A percentile compares a stretch with the other conserved stretches of the same genome.
Conservation (phyloP, 2,888 invertebrate species). For the Chironomus tentans region DNA sequence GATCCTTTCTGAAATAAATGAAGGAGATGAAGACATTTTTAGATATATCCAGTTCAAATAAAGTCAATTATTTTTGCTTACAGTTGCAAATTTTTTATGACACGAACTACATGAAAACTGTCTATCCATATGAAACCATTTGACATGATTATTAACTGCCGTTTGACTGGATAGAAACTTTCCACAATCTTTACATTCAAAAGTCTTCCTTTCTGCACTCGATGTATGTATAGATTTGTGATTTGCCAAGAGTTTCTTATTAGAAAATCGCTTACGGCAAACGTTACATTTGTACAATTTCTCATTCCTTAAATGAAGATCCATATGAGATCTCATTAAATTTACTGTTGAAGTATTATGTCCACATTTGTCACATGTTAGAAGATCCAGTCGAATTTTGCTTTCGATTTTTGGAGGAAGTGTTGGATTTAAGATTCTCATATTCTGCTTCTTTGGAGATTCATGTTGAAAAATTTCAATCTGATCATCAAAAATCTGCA, state of each 20-base stretch:
- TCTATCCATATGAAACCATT: background rate
- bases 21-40: background rate
- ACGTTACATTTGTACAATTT: background rate
- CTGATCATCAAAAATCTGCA: background rate
- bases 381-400: background rate
- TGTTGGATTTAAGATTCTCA: background rate
- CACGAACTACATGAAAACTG: background rate
- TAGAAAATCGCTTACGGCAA: background rate
- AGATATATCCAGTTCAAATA: background rate
- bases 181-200: background rate
- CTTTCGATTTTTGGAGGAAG: background rate
- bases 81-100: background rate
- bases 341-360: background rate
- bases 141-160: background rate
- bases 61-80: background rate
- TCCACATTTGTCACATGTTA: background rate
- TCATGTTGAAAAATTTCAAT: background rate
- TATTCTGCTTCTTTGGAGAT: background rate
- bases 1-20: constrained; percentile 12
- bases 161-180: background rate
- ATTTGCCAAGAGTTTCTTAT: background rate
- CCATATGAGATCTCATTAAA: background rate
- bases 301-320: background rate
- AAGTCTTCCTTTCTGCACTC: background rate
- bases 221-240: background rate